Conservation (phyloP, 2,888 invertebrate genomes). For the Conomelus anceps region DNA sequence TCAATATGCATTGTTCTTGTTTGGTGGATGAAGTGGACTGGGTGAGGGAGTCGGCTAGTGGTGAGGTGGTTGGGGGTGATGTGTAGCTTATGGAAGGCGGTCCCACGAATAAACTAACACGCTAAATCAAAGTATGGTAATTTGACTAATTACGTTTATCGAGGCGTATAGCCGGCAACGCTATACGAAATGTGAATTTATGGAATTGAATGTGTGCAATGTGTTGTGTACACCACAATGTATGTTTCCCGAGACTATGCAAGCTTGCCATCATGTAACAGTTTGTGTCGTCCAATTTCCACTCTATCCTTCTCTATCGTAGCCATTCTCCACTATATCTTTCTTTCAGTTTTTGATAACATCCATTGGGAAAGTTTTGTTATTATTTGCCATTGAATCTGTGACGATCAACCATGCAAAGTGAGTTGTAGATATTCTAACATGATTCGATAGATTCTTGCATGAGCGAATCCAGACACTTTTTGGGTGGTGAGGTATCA, state of each 20-base stretch:
- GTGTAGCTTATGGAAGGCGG: background rate
- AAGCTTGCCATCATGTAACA: background rate
- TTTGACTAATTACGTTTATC: background rate
- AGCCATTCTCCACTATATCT: background rate
- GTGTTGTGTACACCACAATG: background rate
- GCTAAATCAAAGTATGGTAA: background rate
- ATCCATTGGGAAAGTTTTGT: background rate
- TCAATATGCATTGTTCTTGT: background rate
- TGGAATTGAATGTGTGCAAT: background rate
- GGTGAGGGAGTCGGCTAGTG: background rate
- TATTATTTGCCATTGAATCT: background rate
- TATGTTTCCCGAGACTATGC: background rate
- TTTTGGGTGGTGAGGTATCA: too few species aligned
- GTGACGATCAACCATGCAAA: background rate
- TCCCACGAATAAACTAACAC: background rate
- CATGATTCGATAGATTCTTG: too few species aligned
- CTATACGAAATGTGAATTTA: background rate
- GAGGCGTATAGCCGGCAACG: background rate
- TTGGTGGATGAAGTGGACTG: background rate
- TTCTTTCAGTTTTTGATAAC: background rate
- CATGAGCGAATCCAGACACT: too few species aligned
- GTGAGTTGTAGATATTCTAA: background rate
- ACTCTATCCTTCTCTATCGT: background rate
- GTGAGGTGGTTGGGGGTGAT: background rate
- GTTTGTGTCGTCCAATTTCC: background rate